Base-by-base conservation (phyloP, 2,797 vertebrate species). In the Scolopax bukidnonensis region DNA sequence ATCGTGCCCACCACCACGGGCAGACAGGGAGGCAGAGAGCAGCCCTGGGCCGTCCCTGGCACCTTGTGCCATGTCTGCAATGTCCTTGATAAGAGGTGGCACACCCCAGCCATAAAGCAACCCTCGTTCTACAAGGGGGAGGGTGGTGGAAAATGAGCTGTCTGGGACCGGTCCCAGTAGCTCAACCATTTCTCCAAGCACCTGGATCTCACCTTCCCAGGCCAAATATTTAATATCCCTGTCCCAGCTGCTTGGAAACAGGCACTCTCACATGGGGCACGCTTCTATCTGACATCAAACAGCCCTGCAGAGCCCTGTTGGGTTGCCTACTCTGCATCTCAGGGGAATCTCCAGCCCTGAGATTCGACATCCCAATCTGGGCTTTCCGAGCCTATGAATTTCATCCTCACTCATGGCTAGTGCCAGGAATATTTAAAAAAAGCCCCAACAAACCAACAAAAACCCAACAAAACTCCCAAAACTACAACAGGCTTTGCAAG, bases 51-150 rank as follows among this genome's bases (percentile, higher is more conserved):
- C 3, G 0, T 16, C 74, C 91, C 74, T 82, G 90, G 59, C 84
- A 79, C 69, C 45, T 25, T 2, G 0, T 11, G 5, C 73, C 33
- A 57, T 4, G 5, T 47, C 93, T 88, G 87, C 89, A 76, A 47
- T 2, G 27, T n/a, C 71, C 75, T 64, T 50, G 86, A 90, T 84
- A 95, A 93, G 93, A 82, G 47, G 40, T 51, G 91, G 69, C 57
- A 80, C 78, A 43, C 6, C 77, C 69, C 5, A 0, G 48, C 68
- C 71, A 30, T 10, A 47, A 48, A 81, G 20, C 67, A 78, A 10
- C n/a, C 50, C 32, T 80, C 16, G 0, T 77, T 81, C 67, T 78
- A n/a, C 51, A 71, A 59, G 50, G 38, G 21, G 4, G 3, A 5
- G 19, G 3, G 13, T 12, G 1, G 28, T 6, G 10, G 20, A 48